Evolutionary conservation across 2,113 vertebrate species (phyloP).

Genomic region (Acinonyx jubatus): DNA sequence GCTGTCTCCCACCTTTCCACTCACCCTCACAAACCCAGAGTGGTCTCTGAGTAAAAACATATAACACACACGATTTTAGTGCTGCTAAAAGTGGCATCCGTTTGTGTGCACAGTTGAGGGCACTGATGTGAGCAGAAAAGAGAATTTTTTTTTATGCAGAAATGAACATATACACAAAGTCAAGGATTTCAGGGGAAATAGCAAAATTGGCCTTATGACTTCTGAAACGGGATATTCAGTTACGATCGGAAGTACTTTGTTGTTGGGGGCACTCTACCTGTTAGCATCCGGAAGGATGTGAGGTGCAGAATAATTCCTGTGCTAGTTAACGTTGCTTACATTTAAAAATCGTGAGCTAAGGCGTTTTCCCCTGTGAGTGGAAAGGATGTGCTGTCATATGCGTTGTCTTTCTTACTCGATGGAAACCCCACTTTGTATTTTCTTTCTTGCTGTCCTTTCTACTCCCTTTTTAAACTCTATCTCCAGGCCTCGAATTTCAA

Average conservation of each 20-base stretch:
- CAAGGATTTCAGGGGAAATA: background rate
- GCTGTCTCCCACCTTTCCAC: background rate
- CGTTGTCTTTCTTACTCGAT: constrained; percentile 33
- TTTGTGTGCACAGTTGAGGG: constrained; percentile 49
- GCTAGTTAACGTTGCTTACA: constrained; percentile 53
- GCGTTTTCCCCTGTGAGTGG: constrained; percentile 33
- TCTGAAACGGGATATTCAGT: background rate
- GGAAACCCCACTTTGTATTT: constrained; percentile 27
- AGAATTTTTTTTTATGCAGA: constrained; percentile 23
- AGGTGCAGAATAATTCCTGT: constrained; percentile 49
- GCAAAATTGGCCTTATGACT: background rate
- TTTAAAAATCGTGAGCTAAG: constrained; percentile 39
- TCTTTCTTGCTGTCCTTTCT: background rate
- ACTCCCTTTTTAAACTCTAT: background rate
- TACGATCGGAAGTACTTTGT: constrained; percentile 20
- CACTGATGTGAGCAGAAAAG: constrained; percentile 62
- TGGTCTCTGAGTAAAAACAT: background rate
- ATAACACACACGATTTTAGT: background rate
- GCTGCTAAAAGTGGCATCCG: background rate
- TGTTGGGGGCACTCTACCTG: background rate
- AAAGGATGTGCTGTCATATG: background rate
- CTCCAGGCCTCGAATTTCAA: background rate
- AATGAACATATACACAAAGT: background rate
- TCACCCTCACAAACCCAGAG: background rate
- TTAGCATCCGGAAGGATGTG: background rate